Percentiles rank a stretch among this genome's conserved stretches.
These are phyloP conservation scores for Astreopora myriophthalma DNA, from an alignment of 64 coral and sea anemone species.

Conservation along the genomic window DNA sequence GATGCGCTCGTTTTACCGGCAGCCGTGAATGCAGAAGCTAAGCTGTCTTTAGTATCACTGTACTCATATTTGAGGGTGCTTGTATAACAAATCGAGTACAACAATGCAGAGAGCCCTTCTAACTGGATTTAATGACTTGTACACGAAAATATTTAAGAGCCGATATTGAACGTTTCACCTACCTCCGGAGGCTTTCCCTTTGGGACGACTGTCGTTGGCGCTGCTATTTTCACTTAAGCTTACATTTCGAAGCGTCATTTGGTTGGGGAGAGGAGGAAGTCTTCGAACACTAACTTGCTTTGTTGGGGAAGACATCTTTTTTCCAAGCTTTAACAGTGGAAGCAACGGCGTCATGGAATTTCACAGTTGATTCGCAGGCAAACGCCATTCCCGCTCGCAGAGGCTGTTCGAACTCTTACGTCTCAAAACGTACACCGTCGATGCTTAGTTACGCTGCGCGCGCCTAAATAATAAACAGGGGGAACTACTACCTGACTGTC, in stretches of 20 bases:
- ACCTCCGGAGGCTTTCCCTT: conserved; percentile 4
- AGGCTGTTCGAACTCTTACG: not conserved
- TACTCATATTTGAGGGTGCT: too few species aligned
- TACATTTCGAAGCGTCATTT: conserved; percentile 51
- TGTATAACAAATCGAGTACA: too few species aligned
- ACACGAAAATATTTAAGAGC: too few species aligned
- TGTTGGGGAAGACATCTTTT: conserved; percentile 94
- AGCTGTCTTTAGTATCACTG: too few species aligned
- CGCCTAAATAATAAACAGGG: not conserved
- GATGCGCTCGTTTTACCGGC: too few species aligned
- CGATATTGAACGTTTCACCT: not conserved
- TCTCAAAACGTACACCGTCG: not conserved
- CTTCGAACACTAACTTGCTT: conserved; percentile 93
- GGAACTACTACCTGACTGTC: too few species aligned
- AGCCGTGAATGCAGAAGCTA: too few species aligned
- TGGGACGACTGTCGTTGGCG: not conserved
- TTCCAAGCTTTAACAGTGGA: not conserved
- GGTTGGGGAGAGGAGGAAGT: conserved; percentile 91
- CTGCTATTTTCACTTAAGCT: conserved; percentile 65
- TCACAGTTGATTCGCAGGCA: not conserved
- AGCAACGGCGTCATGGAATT: not conserved
- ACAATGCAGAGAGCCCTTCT: too few species aligned
- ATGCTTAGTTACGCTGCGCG: not conserved
- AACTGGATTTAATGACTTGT: too few species aligned
- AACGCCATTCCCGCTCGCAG: conserved; percentile 19